A percentile compares a stretch with the other conserved stretches of the same genome.
Conservation (phyloP, 2,888 invertebrate species). For the Cacoxenus indagator region DNA sequence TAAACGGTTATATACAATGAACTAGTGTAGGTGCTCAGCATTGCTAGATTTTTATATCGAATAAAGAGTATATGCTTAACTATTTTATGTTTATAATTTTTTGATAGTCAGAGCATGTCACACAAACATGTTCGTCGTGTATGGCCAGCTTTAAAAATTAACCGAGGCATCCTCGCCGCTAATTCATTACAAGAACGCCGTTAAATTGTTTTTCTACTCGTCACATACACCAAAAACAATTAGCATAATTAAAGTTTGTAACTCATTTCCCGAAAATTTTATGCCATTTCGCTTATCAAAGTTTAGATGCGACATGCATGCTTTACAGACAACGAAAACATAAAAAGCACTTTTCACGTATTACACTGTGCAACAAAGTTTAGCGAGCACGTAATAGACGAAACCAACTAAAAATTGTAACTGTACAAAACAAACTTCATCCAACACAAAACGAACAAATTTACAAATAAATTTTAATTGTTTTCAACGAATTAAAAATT, state of each 20-base stretch:
- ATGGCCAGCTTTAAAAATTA: too few relatives aligned
- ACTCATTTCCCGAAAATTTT: not conserved
- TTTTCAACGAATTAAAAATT: conserved; percentile 60
- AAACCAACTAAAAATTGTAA: conserved; percentile 25
- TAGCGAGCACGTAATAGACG: conserved; percentile 44
- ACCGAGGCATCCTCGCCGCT: too few relatives aligned
- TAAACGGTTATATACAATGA: too few relatives aligned
- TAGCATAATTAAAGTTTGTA: conserved; percentile 20
- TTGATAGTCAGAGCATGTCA: too few relatives aligned
- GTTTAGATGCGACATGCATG: not conserved
- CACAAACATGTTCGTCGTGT: too few relatives aligned
- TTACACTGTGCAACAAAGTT: conserved; percentile 40
- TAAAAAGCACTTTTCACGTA: conserved; percentile 6
- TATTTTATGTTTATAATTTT: not conserved
- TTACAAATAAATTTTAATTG: conserved; percentile 61
- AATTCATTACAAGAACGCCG: not conserved
- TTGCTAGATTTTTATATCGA: not conserved
- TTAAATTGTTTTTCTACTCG: not conserved
- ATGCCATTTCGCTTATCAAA: conserved; percentile 6
- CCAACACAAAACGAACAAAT: conserved; percentile 37
- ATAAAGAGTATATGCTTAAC: too few relatives aligned
- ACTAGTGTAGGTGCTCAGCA: not conserved
- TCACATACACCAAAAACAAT: conserved; percentile 23
- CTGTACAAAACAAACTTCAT: conserved; percentile 29
- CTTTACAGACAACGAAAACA: not conserved